Percentiles rank a stretch among this genome's conserved stretches.
Conservation (phyloP, 2,797 vertebrate species). For the Mormyrops attenuatus region DNA sequence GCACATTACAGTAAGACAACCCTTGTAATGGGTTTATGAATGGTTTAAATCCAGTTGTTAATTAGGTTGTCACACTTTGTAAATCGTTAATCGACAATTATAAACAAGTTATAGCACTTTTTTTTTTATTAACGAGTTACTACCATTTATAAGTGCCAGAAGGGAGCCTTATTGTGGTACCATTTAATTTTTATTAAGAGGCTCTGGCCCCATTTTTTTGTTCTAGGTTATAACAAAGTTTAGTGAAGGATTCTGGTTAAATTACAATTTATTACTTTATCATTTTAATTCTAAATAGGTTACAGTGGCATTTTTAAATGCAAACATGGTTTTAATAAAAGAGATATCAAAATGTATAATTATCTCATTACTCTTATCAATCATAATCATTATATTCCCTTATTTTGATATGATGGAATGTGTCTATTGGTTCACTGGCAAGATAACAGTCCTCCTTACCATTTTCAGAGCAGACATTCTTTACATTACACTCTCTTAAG, state of each 20-base stretch:
- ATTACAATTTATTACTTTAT: background rate
- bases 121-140: background rate
- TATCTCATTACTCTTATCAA: background rate
- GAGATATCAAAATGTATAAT: background rate
- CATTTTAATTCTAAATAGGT: background rate
- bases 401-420: conserved; percentile 25
- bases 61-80: background rate
- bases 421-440: conserved; percentile 31
- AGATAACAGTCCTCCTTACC: conserved; percentile 37
- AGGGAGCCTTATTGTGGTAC: background rate
- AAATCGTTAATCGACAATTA: background rate
- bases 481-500: conserved; percentile 1
- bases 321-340: background rate
- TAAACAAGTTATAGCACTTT: background rate
- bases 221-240: background rate
- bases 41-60: background rate
- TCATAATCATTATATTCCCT: conserved; percentile 13
- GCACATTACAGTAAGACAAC: background rate
- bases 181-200: background rate
- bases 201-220: background rate
- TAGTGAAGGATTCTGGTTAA: background rate
- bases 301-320: background rate
- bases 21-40: background rate
- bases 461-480: conserved; percentile 45
- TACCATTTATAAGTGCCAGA: background rate